Conservation (phyloP, 1,140 invertebrate species). For the Neuroterus valhalla region DNA sequence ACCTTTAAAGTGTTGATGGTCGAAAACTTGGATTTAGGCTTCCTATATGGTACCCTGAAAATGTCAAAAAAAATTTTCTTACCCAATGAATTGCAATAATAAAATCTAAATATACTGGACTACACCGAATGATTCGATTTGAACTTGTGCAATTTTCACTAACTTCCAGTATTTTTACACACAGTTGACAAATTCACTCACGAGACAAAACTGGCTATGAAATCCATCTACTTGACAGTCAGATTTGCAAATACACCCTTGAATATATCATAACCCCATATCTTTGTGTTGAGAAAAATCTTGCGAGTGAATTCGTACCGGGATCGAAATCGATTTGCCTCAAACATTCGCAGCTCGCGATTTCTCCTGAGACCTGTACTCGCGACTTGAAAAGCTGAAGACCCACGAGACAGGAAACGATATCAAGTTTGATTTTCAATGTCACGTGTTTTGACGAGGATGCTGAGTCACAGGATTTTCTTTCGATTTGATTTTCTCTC, state of each 20-base stretch:
- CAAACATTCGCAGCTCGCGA: conserved; percentile 48
- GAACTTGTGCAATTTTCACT: neutral
- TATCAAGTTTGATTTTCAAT: conserved; percentile 41
- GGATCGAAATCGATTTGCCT: conserved; percentile 43
- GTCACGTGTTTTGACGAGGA: conserved; percentile 26
- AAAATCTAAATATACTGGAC: too few species aligned
- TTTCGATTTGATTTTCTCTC: conserved; percentile 17
- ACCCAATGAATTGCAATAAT: too few species aligned
- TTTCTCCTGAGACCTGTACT: conserved; percentile 50
- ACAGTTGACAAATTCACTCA: conserved; percentile 1
- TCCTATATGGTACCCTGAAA: too few species aligned
- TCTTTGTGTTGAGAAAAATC: conserved; percentile 33
- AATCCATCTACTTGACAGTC: conserved; percentile 5
- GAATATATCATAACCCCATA: conserved; percentile 34
- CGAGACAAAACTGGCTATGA: conserved; percentile 1
- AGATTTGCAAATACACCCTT: neutral
- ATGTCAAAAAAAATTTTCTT: too few species aligned
- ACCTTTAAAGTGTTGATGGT: too few species aligned
- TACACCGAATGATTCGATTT: too few species aligned
- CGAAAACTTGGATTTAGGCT: too few species aligned
- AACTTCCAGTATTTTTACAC: neutral
- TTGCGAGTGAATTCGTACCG: conserved; percentile 27
- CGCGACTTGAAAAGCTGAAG: conserved; percentile 29
- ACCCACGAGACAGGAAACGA: conserved; percentile 12
- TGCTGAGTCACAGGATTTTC: neutral